Evolutionary conservation across 2,797 vertebrate genomes (phyloP).

Genomic region (Lophura swinhoii): DNA sequence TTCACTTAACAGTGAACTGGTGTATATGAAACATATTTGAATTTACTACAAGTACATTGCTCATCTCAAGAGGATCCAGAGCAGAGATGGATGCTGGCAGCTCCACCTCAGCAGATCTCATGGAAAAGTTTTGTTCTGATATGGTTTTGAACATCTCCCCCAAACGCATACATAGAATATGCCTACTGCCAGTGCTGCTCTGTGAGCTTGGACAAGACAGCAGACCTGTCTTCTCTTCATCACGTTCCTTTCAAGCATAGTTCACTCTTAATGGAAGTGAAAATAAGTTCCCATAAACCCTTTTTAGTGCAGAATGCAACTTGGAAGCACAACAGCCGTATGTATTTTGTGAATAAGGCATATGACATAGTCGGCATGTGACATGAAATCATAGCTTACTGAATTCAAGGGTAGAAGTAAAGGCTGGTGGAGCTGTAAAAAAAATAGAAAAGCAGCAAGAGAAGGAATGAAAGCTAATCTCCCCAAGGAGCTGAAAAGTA

Average conservation of each 20-base stretch:
- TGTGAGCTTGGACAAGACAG: neutral
- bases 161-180: neutral
- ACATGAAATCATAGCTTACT: neutral
- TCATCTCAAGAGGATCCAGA: neutral
- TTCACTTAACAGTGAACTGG: neutral
- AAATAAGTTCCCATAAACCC: neutral
- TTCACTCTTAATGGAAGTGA: neutral
- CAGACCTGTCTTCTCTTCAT: neutral
- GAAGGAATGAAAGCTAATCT: constrained; percentile 7
- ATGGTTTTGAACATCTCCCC: neutral
- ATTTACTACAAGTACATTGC: neutral
- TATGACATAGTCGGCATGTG: neutral
- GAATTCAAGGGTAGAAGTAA: neutral
- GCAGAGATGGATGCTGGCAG: rapidly evolving
- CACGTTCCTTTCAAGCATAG: neutral
- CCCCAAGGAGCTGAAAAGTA: neutral
- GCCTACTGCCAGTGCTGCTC: neutral
- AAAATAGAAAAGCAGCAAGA: neutral
- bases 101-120: neutral
- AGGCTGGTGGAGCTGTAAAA: neutral
- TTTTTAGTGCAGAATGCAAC: neutral
- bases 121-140: neutral
- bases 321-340: neutral
- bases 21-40: neutral
- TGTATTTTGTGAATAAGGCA: neutral